Evolutionary conservation across 2,888 invertebrate genomes (phyloP).

Genomic region (Trissoscelio sp.): DNA sequence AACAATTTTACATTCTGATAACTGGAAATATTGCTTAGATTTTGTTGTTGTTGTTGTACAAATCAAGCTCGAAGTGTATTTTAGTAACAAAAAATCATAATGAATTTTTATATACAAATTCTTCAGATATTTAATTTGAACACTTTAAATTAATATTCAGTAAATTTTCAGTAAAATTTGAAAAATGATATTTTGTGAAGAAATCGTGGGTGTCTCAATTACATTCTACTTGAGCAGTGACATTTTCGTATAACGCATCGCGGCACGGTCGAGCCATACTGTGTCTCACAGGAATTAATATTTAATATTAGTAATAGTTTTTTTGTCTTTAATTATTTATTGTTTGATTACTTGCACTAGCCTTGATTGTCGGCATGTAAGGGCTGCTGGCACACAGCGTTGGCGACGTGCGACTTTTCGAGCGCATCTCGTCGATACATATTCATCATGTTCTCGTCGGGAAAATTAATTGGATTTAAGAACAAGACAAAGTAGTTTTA

Average conservation of each 20-base stretch:
- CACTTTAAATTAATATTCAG: no score
- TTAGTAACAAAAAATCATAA: conserved; percentile 2
- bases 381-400: conserved; percentile 80
- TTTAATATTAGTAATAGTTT: conserved; percentile 65
- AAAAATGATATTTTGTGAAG: no score
- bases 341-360: conserved; percentile 83
- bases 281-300: conserved; percentile 69
- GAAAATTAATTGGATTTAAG: conserved; percentile 2
- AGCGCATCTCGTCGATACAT: conserved; percentile 62
- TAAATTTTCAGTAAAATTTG: no score
- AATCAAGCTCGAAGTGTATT: background rate
- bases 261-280: conserved; percentile 67
- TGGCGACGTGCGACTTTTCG: conserved; percentile 76
- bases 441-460: conserved; percentile 54
- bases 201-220: conserved; percentile 24
- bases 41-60: no score
- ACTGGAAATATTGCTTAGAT: conserved; percentile 40
- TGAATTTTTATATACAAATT: conserved; percentile 3
- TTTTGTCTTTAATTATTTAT: conserved; percentile 76
- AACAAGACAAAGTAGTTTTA: background rate
- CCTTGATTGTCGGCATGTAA: conserved; percentile 83
- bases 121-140: no score
- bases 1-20: conserved; percentile 41
- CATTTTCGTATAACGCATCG: conserved; percentile 64
- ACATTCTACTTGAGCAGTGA: conserved; percentile 65